Evolutionary conservation across 2,797 vertebrate genomes (phyloP), one percentile per base, ranked within the genome.

Genomic region (Darevskia mixta): DNA sequence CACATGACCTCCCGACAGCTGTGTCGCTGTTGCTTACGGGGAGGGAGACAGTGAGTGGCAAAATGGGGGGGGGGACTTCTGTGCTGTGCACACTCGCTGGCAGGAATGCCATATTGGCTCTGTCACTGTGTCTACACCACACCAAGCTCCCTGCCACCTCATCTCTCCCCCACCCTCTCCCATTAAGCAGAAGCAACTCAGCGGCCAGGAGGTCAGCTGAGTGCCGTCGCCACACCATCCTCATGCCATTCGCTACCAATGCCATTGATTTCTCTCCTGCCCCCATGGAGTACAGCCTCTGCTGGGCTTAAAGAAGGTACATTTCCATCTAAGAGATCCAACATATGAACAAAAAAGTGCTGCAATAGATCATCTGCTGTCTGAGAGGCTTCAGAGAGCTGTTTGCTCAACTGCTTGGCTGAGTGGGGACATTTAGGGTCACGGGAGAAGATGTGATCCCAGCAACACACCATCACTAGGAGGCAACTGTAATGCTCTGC

Each of bases 11-110:
- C 5, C 61, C 0, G 61, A 64, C 61, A 64, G 61, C 20, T 64
- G 20, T 64, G 61, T 64, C 5, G 1, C 61, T 64, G 61, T 23
- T 64, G 61, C 61, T 64, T 64, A 23, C 5, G 17, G 20, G 61
- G 61, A 64, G 61, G 0, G 61, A 64, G 20, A 64, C 17, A 18
- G 0, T 0, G 0, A 64, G 20, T 7, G 61, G 61, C 20, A 23
- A 23, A 23, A 8, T 64, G 61, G 61, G 61, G 58, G 18, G 18
- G 15, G 1, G 45, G 43, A 64, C 61, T 18, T 64, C 61, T 18
- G 61, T 18, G 20, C 61, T 64, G 61, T 64, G 61, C 61, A 64
- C 61, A 64, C 7, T 18, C 6, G 20, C 20, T 23, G 20, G 61
- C 61, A 64, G 20, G 61, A 64, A 23, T 23, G 20, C 61, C 61